Conservation (phyloP, 2,797 vertebrate species). For the Hyperoplus lanceolatus region DNA sequence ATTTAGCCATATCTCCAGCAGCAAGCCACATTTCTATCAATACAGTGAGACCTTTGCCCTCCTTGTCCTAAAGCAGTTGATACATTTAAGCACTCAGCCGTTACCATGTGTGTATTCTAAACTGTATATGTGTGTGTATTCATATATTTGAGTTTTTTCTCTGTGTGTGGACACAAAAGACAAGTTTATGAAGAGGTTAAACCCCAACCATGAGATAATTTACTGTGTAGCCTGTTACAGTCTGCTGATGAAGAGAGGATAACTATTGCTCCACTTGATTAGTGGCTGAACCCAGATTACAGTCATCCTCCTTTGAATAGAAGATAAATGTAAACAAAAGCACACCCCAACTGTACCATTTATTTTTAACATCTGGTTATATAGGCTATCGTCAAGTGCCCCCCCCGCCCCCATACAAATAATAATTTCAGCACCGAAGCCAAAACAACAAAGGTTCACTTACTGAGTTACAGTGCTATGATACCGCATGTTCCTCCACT, state of each 20-base stretch:
- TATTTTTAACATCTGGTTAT: conserved; percentile 22
- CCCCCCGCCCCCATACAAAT: conserved; percentile 12
- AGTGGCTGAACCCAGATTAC: conserved; percentile 54
- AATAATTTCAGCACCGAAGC: conserved; percentile 32
- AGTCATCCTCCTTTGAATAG: conserved; percentile 10
- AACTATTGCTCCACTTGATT: conserved; percentile 62
- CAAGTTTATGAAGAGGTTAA: conserved; percentile 53
- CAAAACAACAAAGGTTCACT: conserved; percentile 1
- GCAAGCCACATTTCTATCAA: conserved; percentile 52
- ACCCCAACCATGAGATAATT: conserved; percentile 48
- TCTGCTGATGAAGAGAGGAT: conserved; percentile 50
- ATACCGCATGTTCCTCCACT: conserved; percentile 32
- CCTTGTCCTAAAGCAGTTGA: conserved; percentile 4
- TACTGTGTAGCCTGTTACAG: conserved; percentile 21
- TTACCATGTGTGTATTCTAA: neutral
- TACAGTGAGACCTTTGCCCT: conserved; percentile 45
- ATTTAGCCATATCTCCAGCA: conserved; percentile 45
- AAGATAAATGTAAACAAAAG: conserved; percentile 19
- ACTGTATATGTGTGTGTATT: neutral
- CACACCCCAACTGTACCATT: conserved; percentile 18
- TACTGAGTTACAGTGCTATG: conserved; percentile 34
- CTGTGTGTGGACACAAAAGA: conserved; percentile 8
- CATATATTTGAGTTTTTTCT: neutral
- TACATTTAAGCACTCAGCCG: neutral
- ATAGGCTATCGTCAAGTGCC: neutral